These are phyloP conservation scores for Ceratothoa steindachneri DNA, from an alignment of 2,888 invertebrate species.

Conservation along the genomic window DNA sequence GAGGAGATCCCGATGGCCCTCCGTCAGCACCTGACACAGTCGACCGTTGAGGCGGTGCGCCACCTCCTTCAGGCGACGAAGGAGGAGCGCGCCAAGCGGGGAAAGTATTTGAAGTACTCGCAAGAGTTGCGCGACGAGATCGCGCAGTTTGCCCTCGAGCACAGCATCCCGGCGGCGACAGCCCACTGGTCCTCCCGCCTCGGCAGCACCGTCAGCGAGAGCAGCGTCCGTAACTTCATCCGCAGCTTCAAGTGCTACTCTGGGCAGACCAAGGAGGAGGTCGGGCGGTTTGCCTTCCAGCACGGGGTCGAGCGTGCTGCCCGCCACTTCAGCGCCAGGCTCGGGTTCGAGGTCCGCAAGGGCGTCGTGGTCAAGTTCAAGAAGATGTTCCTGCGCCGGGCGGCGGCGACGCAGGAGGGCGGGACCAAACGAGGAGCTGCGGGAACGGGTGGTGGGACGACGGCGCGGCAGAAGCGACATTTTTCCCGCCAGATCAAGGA, in stretches of 20 bases:
- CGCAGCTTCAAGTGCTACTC: conserved; percentile 49
- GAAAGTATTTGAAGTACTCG: conserved; percentile 50
- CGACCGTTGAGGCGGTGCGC: conserved; percentile 50
- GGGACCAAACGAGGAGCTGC: not conserved
- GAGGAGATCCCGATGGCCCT: conserved; percentile 24
- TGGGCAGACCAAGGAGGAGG: conserved; percentile 49
- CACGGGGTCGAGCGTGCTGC: conserved; percentile 49
- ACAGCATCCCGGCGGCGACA: conserved; percentile 49
- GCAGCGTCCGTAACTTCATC: conserved; percentile 51
- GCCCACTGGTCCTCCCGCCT: conserved; percentile 49
- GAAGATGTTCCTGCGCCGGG: conserved; percentile 47
- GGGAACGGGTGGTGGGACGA: not conserved
- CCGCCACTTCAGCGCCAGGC: conserved; percentile 48
- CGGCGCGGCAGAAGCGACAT: conserved; percentile 29
- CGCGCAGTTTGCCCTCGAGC: conserved; percentile 49
- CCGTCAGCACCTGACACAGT: conserved; percentile 47
- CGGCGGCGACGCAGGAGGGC: conserved; percentile 23
- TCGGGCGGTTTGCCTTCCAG: conserved; percentile 49
- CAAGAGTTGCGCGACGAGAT: conserved; percentile 50
- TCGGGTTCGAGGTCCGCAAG: conserved; percentile 48
- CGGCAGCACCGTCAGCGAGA: conserved; percentile 50
- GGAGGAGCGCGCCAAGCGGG: conserved; percentile 49
- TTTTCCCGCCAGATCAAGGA: conserved; percentile 48
- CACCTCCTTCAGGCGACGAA: conserved; percentile 49
- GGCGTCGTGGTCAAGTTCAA: conserved; percentile 50